These are phyloP conservation scores for Drosophila meridionalis DNA, from an alignment of 2,888 invertebrate genomes.

Conservation along the genomic window DNA sequence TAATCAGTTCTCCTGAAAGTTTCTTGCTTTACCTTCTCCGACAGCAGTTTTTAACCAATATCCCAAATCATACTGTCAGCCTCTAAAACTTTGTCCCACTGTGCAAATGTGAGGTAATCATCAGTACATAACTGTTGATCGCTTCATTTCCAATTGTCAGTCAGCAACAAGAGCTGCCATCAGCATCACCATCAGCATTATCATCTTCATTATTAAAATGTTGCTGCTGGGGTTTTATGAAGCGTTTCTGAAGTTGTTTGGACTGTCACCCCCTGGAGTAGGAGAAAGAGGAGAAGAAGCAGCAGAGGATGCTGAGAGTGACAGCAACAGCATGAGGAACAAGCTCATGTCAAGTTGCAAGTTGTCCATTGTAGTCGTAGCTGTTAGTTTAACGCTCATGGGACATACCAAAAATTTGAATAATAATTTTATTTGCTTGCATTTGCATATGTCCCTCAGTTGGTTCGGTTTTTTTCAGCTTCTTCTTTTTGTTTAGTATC, in stretches of 20 bases:
- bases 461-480: conserved; percentile 19
- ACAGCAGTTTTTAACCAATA: neutral
- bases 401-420: conserved; percentile 79
- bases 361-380: conserved; percentile 65
- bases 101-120: conserved; percentile 32
- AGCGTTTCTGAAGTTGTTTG: conserved; percentile 56
- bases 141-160: conserved; percentile 53
- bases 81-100: conserved; percentile 11
- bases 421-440: conserved; percentile 79
- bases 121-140: conserved; percentile 47
- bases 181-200: conserved; percentile 32
- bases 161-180: conserved; percentile 23
- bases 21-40: neutral
- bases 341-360: conserved; percentile 47
- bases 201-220: conserved; percentile 30
- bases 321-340: conserved; percentile 17
- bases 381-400: conserved; percentile 80
- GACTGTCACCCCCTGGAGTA: conserved; percentile 51
- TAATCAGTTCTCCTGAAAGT: no score
- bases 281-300: no score
- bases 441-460: conserved; percentile 69
- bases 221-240: conserved; percentile 58
- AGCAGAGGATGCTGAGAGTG: neutral
- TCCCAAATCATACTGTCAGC: neutral
- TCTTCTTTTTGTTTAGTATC: conserved; percentile 20